Percentiles rank a stretch among this genome's conserved stretches.
Conservation (phyloP, 2,888 invertebrate genomes). For the Sinelater perroti region DNA sequence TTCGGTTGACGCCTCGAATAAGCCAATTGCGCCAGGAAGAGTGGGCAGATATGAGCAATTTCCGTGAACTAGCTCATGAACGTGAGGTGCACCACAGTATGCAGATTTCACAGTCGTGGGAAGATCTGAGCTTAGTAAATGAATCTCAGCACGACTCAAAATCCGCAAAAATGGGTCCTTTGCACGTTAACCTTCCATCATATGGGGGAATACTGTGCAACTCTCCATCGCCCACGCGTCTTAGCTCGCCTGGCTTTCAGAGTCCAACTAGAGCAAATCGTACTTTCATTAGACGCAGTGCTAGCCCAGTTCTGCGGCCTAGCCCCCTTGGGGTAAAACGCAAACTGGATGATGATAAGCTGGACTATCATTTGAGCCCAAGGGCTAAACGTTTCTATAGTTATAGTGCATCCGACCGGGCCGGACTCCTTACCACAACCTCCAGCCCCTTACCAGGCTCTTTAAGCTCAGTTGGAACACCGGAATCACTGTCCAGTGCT, state of each 20-base stretch:
- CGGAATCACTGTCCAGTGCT: conserved; percentile 69
- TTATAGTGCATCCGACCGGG: conserved; percentile 53
- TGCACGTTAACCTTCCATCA: conserved; percentile 63
- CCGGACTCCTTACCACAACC: conserved; percentile 59
- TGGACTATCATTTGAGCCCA: conserved; percentile 57
- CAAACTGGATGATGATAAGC: conserved; percentile 67
- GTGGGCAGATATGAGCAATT: conserved; percentile 82
- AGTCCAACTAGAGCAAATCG: conserved; percentile 77
- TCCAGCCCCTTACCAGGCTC: conserved; percentile 65
- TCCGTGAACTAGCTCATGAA: conserved; percentile 90
- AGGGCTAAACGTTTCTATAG: conserved; percentile 61
- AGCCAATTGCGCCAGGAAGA: conserved; percentile 89
- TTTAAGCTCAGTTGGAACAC: conserved; percentile 67
- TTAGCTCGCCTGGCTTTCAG: conserved; percentile 56
- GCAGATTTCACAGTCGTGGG: conserved; percentile 95
- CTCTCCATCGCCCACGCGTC: conserved; percentile 58
- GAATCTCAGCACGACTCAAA: conserved; percentile 53
- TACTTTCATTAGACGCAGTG: conserved; percentile 81
- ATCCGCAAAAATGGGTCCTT: conserved; percentile 54
- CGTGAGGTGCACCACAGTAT: conserved; percentile 89
- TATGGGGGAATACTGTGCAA: conserved; percentile 53
- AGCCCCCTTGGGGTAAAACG: conserved; percentile 77
- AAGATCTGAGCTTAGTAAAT: conserved; percentile 77
- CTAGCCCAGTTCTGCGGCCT: conserved; percentile 88
- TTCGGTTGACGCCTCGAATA: conserved; percentile 78